Percentiles rank a stretch among this genome's conserved stretches.
Conservation (phyloP, 2,113 vertebrate genomes). For the Silurus asotus region DNA sequence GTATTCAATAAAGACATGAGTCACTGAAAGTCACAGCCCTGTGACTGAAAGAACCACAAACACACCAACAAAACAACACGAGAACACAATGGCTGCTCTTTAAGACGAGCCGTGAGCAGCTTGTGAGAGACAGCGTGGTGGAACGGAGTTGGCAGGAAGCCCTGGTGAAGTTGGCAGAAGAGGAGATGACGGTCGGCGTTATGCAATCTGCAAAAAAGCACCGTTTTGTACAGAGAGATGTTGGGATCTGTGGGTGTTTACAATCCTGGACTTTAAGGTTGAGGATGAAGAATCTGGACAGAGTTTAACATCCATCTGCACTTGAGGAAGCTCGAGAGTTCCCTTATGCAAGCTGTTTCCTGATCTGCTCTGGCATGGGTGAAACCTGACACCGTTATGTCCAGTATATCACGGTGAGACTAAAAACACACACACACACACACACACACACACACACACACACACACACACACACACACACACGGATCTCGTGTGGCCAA, state of each 20-base stretch:
- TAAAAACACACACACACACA: conserved; percentile 3
- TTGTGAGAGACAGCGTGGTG: conserved; percentile 46
- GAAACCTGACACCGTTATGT: conserved; percentile 50
- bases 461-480: too few relatives aligned
- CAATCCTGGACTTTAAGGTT: neutral
- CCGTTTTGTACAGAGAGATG: conserved; percentile 47
- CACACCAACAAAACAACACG: neutral
- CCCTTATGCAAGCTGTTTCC: conserved; percentile 38
- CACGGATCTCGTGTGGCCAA: neutral
- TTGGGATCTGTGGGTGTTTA: neutral
- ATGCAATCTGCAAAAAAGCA: conserved; percentile 34
- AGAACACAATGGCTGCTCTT: neutral
- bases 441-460: too few relatives aligned
- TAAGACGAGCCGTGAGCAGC: conserved; percentile 44
- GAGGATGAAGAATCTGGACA: neutral
- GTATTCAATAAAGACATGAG: conserved; percentile 3
- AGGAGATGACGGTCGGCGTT: conserved; percentile 40
- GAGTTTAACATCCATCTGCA: conserved; percentile 16
- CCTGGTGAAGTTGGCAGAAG: conserved; percentile 40
- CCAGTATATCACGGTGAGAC: conserved; percentile 56
- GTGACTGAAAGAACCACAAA: conserved; percentile 5
- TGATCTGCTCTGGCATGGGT: conserved; percentile 46
- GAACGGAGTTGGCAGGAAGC: conserved; percentile 51
- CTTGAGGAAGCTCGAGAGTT: conserved; percentile 24
- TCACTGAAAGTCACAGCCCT: conserved; percentile 19